These are phyloP conservation scores for Ochotona curzoniae DNA, from an alignment of 2,113 vertebrate genomes.

Conservation along the genomic window DNA sequence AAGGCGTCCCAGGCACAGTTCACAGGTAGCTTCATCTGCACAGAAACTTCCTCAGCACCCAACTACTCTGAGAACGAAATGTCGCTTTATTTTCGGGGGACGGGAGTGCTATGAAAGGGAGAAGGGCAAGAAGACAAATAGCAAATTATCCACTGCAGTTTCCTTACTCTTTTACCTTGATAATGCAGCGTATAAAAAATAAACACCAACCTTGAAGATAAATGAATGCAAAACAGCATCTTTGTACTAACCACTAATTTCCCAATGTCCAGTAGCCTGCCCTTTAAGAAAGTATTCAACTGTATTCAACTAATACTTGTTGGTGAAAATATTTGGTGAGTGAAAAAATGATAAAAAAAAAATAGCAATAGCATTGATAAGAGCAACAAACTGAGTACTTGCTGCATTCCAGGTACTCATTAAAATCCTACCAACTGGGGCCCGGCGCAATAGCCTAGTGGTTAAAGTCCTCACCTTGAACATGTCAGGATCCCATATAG, in stretches of 20 bases:
- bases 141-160: background rate
- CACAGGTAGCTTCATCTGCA: background rate
- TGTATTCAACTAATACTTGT: background rate
- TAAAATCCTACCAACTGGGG: background rate
- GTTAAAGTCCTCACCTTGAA: too few species aligned
- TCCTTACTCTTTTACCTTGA: background rate
- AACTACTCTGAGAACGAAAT: background rate
- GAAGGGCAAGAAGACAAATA: background rate
- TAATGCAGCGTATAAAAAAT: background rate
- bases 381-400: background rate
- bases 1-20: background rate
- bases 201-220: background rate
- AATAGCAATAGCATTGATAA: background rate
- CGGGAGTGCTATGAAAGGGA: background rate
- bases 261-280: background rate
- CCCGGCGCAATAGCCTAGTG: too few species aligned
- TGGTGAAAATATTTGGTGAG: background rate
- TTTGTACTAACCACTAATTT: background rate
- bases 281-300: background rate
- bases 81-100: background rate
- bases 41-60: background rate
- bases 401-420: background rate
- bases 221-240: background rate
- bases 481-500: too few species aligned
- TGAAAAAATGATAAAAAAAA: background rate